A percentile compares a stretch with the other conserved stretches of the same genome.
Conservation (phyloP, 2,113 vertebrate species). For the Zapus hudsonius region DNA sequence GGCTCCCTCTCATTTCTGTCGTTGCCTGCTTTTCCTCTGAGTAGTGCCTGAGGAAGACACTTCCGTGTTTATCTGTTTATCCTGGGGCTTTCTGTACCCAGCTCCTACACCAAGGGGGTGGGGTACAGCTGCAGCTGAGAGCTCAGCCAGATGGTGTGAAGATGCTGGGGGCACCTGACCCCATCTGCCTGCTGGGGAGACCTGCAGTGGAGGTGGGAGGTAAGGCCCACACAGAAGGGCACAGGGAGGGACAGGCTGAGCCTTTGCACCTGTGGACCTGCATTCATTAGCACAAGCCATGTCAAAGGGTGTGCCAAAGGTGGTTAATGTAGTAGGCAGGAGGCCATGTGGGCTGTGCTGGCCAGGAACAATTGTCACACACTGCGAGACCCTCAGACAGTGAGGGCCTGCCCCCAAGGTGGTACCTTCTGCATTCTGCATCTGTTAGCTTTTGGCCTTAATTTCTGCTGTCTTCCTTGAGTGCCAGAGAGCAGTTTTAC, state of each 20-base stretch:
- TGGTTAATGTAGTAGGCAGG: neutral
- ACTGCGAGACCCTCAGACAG: neutral
- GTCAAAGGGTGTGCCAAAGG: no score
- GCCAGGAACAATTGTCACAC: neutral
- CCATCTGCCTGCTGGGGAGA: neutral
- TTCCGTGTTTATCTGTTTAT: constrained; percentile 58
- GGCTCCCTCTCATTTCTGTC: neutral
- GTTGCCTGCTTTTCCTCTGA: neutral
- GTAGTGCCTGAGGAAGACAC: constrained; percentile 36
- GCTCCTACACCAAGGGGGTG: neutral
- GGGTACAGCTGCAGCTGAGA: accelerated
- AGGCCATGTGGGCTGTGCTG: accelerated
- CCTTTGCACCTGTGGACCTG: neutral
- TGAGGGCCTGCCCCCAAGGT: accelerated
- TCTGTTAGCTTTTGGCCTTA: neutral
- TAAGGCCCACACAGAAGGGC: neutral
- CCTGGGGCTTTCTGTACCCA: constrained; percentile 51
- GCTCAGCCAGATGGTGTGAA: constrained; percentile 9
- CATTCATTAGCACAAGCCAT: neutral
- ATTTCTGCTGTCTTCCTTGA: neutral
- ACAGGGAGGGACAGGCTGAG: neutral
- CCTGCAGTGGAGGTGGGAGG: neutral
- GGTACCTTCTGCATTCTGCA: accelerated
- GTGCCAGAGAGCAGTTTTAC: neutral
- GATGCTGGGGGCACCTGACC: neutral